Evolutionary conservation across 1,140 invertebrate genomes (phyloP).

Genomic region (Aricia agestis): DNA sequence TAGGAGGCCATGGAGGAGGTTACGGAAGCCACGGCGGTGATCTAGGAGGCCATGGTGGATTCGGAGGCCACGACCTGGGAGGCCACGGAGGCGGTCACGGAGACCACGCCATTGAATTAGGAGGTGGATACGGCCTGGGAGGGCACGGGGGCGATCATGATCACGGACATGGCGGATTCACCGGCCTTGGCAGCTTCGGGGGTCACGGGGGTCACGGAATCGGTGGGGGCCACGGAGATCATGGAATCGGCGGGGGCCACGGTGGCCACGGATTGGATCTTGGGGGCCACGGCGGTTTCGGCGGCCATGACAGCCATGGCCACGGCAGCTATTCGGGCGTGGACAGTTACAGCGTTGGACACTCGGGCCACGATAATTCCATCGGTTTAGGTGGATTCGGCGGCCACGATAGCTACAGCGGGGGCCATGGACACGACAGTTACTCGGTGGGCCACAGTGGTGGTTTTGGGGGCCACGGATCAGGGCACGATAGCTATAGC

Average conservation of each 20-base stretch:
- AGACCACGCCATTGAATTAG: conserved; percentile 24
- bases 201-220: conserved; percentile 24
- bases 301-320: conserved; percentile 16
- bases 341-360: conserved; percentile 23
- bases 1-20: conserved; percentile 27
- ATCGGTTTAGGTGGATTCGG: conserved; percentile 31
- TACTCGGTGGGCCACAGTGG: conserved; percentile 23
- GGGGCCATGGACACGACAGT: conserved; percentile 18
- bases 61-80: conserved; percentile 28
- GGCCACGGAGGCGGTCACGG: conserved; percentile 26
- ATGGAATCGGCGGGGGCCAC: conserved; percentile 25
- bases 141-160: conserved; percentile 18
- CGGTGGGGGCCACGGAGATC: conserved; percentile 23
- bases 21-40: conserved; percentile 30
- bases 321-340: conserved; percentile 17
- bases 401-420: conserved; percentile 35
- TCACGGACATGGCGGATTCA: conserved; percentile 21
- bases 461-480: conserved; percentile 25
- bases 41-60: conserved; percentile 25
- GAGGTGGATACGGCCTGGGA: conserved; percentile 29
- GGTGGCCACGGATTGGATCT: conserved; percentile 36
- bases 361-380: conserved; percentile 17
- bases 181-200: conserved; percentile 25
- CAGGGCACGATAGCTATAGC: conserved; percentile 28
- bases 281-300: conserved; percentile 25